Percentiles rank a stretch among this genome's conserved stretches.
Conservation (phyloP, 37 sponge, comb jelly and placozoan species). For the Hormiphora californensis region DNA sequence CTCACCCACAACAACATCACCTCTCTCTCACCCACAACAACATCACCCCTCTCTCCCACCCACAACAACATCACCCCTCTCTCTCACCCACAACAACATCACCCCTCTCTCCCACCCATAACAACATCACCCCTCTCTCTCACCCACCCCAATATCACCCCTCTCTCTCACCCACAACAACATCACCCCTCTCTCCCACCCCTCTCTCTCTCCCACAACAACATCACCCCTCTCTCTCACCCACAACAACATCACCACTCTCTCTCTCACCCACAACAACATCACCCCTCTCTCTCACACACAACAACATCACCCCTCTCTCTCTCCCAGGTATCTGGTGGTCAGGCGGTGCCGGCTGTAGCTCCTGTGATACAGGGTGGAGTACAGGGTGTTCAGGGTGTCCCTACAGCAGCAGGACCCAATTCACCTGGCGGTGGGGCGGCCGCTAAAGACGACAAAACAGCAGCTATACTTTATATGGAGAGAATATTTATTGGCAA, state of each 20-base stretch:
- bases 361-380: too few species aligned
- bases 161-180: background rate
- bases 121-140: background rate
- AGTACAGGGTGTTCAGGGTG: too few species aligned
- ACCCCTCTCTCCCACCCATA: background rate
- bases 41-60: background rate
- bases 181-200: background rate
- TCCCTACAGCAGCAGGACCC: too few species aligned
- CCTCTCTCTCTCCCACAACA: background rate
- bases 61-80: background rate
- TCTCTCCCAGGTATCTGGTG: too few species aligned
- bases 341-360: too few species aligned
- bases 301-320: too few species aligned
- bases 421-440: too few species aligned
- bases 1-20: background rate
- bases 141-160: background rate
- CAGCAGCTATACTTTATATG: slow-evolving; percentile 19
- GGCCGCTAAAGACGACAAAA: slow-evolving; percentile 3
- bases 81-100: background rate
- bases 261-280: too few species aligned
- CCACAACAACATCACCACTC: too few species aligned
- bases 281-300: too few species aligned
- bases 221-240: background rate
- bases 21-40: background rate
- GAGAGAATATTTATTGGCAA: slow-evolving; percentile 7